Evolutionary conservation across 1,140 invertebrate species (phyloP).

Genomic region (Apis laboriosa): DNA sequence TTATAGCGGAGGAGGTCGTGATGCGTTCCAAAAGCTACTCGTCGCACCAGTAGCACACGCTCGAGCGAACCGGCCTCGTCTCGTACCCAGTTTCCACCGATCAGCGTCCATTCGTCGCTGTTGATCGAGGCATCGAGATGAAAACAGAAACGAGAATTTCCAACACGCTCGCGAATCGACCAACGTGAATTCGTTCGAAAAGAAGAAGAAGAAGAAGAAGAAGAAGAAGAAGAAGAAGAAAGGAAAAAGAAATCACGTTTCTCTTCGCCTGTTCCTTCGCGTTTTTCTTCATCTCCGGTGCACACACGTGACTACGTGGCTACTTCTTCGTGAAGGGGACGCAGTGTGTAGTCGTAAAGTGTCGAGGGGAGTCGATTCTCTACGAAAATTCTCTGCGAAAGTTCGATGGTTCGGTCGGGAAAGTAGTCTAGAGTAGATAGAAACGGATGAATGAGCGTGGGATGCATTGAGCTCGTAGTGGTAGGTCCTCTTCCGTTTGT

Average conservation of each 20-base stretch:
- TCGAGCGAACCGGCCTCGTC: conserved; percentile 48
- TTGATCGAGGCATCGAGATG: neutral
- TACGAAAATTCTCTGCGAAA: too few relatives aligned
- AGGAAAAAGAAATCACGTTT: too few relatives aligned
- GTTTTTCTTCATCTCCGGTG: neutral
- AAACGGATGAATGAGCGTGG: conserved; percentile 17
- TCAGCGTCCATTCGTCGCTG: conserved; percentile 10
- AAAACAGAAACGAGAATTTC: neutral
- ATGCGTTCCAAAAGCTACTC: conserved; percentile 75
- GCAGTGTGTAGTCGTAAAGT: neutral
- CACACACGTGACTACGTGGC: conserved; percentile 7
- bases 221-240: too few relatives aligned
- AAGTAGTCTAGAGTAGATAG: neutral
- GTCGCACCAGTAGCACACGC: conserved; percentile 61
- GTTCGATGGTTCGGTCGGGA: neutral
- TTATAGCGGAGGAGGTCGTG: conserved; percentile 78
- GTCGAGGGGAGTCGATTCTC: neutral
- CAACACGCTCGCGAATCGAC: neutral
- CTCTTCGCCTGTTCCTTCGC: neutral
- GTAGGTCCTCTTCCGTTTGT: conserved; percentile 11
- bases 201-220: too few relatives aligned
- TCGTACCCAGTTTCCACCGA: conserved; percentile 46
- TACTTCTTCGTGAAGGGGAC: neutral
- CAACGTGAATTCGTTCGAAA: neutral
- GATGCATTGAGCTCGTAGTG: conserved; percentile 15